Evolutionary conservation across 1,140 invertebrate species (phyloP), one percentile per base, ranked within the genome.

Genomic region (Chironomus tepperi): DNA sequence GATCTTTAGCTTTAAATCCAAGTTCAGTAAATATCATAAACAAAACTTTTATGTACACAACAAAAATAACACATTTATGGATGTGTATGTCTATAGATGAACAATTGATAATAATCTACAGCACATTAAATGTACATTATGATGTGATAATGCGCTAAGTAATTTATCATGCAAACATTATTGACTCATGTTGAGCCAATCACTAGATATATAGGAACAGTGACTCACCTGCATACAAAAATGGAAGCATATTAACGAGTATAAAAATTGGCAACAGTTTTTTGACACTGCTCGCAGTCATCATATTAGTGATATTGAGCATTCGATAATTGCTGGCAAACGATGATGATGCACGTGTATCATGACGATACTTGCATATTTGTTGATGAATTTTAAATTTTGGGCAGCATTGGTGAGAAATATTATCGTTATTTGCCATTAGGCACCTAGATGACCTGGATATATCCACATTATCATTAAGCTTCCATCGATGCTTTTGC

Each of bases 181-280:
- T 57, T 57, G 43, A 47, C 43, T 10, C 43, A 47, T 47, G 15
- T 6, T 10, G 15, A 10, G 43, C 8, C 12, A 57, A 3, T 57
- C 10, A 57, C 12, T 34, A 34, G 5, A 34, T 34, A 34, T 34
- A 2, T 34, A n/a, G n/a, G 24, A 34, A 34, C 5, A 34, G 5
- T 34, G n/a, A 70, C 65, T 70, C 65, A 70, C 65, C 65, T 70
- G 65, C 65, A 70, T 70, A 70, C 65, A 70, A 70, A 70, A 70
- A 70, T 70, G 65, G 65, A 70, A 70, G 65, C 65, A 70, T 70
- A 70, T 70, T 18, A 70, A 70, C 19, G 65, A 70, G 65, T 70
- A 70, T 70, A 70, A 70, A 70, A 70, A 70, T 70, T 70, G 65
- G 65, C 65, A 70, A 70, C 65, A 70, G 19, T 21, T 19, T 18